Base-by-base conservation (phyloP, 2,113 vertebrate genomes). In the Chloropsis hardwickii region DNA sequence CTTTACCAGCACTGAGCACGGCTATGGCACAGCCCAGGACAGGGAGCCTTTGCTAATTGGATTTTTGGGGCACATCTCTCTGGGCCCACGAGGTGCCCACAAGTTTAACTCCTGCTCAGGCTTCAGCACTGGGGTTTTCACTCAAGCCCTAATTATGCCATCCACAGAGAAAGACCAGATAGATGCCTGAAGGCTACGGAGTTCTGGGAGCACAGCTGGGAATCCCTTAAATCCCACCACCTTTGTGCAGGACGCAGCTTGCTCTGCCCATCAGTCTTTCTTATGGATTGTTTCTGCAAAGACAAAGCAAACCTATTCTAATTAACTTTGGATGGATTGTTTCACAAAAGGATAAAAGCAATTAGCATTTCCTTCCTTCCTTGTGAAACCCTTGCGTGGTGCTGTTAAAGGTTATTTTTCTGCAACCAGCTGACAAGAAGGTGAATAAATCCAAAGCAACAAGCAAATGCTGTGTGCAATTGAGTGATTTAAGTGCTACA, bases 41-140 rank as follows among this genome's bases (percentile, higher is more conserved):
- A 0, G 47, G 37, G 12, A 84, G 2, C 31, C 48, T 96, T 79
- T 48, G 57, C 80, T 94, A 94, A 93, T 57, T 95, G 85, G 72
- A 23, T 76, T 82, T 90, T 80, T 71, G 67, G 72, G 69, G 86
- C 44, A 42, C 80, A 84, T 88, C 90, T 81, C 51, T 80, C 25
- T 20, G 19, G 71, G 47, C 56, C 71, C 88, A 90, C 3, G 6
- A 78, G 74, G 82, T 79, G 60, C 79, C 67, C 76, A 42, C 47
- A 81, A 84, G 85, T 96, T 97, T 92, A 94, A 92, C 76, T 91
- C 81, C 88, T 93, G 86, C 81, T 84, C 92, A 78, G 83, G 40
- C 53, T 66, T 56, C 80, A 42, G 58, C 88, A 42, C 76, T 74
- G 79, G 79, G 67, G 74, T 78, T 96, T 96, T 74, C 90, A 79